Base-by-base conservation (phyloP, 2,888 invertebrate species). In the Limnephilus rhombicus region DNA sequence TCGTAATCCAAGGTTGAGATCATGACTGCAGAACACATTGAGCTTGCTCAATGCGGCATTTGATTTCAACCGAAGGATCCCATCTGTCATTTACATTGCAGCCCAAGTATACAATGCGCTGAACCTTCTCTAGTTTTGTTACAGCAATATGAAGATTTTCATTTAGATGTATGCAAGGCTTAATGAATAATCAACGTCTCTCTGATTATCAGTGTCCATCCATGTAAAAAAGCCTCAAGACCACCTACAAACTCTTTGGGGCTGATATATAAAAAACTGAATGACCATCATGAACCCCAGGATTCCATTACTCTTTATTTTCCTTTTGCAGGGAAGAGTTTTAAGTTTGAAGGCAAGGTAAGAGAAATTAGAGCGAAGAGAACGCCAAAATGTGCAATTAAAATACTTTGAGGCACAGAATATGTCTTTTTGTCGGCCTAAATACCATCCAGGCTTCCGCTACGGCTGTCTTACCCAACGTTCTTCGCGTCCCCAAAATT, bases 371-470 rank as follows among this genome's bases (percentile, higher is more conserved):
- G 45, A 45, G 12, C 45, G 49, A 49, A 68, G 24, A 24, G 24
- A 24, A 24, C 68, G 68, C 24, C 9, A 68, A 68, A 9, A 68
- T 68, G n/a, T 68, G 68, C 9, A 68, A n/a, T 68, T 68, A 68
- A 68, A 68, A 82, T 34, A 82, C 82, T 82, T 82, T 82, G 13
- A 82, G 11, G 31, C 12, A 31, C 15, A 18, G 11, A 82, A 82
- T 31, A 15, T 82, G 29, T 68, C 31, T 88, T 88, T 88, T 88
- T 88, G 68, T 88, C 88, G 88, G 13, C 31, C 88, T 18, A 88
- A 68, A 88, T 88, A 53, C n/a, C 88, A 31, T 68, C 53, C 88
- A 88, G 7, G 53, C 41, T 86, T 49, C 45, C 86, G 49, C 49
- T 45, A 41, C 11, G 34, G 18, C 24, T 3, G 83, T 15, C 83